Conservation (phyloP, 2,888 invertebrate genomes). For the Acronicta leporina region DNA sequence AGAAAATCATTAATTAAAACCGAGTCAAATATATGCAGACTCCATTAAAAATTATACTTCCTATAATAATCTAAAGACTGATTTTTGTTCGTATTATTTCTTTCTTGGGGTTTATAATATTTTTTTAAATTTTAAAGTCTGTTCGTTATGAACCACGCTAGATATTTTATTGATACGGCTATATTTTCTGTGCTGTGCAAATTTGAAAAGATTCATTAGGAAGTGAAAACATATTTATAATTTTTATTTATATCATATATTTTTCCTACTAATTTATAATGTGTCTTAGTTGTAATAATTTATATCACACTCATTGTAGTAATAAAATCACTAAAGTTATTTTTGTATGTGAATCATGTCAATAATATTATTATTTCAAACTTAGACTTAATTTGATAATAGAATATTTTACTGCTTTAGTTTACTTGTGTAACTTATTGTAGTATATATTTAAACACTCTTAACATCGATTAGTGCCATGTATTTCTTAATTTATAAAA, state of each 20-base stretch:
- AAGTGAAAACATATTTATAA: neutral
- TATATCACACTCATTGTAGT: conserved; percentile 7
- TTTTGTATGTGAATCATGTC: neutral
- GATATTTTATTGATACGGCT: neutral
- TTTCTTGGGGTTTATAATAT: conserved; percentile 24
- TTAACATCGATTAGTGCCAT: conserved; percentile 41
- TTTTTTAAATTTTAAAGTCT: conserved; percentile 17
- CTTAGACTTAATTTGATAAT: neutral
- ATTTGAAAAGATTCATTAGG: neutral
- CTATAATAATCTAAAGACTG: conserved; percentile 66
- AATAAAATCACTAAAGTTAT: conserved; percentile 6
- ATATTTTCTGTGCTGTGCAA: neutral
- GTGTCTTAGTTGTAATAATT: neutral
- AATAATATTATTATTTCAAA: conserved; percentile 4
- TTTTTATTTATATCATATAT: neutral
- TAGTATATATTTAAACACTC: conserved; percentile 11
- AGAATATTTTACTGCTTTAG: neutral
- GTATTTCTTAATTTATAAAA: conserved; percentile 20
- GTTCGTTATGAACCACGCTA: neutral
- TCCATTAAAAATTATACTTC: conserved; percentile 55
- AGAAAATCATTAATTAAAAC: neutral
- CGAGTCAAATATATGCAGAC: conserved; percentile 7
- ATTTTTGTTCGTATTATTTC: conserved; percentile 56
- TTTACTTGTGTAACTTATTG: conserved; percentile 8
- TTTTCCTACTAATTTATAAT: conserved; percentile 1